Base-by-base conservation (phyloP, 2,888 invertebrate genomes). In the Cephus runcator region DNA sequence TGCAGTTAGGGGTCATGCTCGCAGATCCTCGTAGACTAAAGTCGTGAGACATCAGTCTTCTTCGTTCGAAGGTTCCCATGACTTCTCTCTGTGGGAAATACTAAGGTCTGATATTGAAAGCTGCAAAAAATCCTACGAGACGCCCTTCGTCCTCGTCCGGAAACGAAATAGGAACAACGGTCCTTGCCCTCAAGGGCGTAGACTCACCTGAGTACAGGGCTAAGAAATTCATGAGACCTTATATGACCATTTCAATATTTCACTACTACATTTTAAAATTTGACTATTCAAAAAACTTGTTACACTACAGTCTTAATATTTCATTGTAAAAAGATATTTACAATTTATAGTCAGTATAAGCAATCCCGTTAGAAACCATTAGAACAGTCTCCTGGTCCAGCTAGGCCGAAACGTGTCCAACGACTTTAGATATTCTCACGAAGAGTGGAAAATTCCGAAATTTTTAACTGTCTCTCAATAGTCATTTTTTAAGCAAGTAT, bases 71-170 rank as follows among this genome's bases (percentile, higher is more conserved):
- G 79, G 81, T 87, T 87, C 86, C 85, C 87, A 87, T 86, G 88
- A 88, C 86, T 89, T 89, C 84, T 86, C 84, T 83, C 88, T 91
- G 88, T 91, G 91, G 88, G 91, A 91, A 91, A 91, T 85, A 85
- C 83, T 83, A 90, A 90, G 89, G 90, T 91, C 86, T 90, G 88
- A 89, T 88, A 90, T 89, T 88, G 86, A 87, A 87, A 83, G 84
- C 81, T 85, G 89, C 87, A 88, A 90, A 90, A 88, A 84, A 84
- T 87, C 80, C 77, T 82, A 73, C 83, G 81, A 83, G 81, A 83
- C 80, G 82, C 87, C 85, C 86, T 85, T 84, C 83, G 81, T 80
- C 77, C 82, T 86, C 81, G 79, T 80, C 78, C 79, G 85, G 82
- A 83, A 86, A 89, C 88, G 88, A 89, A 89, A 85, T 86, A 85